phyloP scores from a whole-genome alignment of 1,140 invertebrate genomes.

The Prorops nasuta region DNA sequence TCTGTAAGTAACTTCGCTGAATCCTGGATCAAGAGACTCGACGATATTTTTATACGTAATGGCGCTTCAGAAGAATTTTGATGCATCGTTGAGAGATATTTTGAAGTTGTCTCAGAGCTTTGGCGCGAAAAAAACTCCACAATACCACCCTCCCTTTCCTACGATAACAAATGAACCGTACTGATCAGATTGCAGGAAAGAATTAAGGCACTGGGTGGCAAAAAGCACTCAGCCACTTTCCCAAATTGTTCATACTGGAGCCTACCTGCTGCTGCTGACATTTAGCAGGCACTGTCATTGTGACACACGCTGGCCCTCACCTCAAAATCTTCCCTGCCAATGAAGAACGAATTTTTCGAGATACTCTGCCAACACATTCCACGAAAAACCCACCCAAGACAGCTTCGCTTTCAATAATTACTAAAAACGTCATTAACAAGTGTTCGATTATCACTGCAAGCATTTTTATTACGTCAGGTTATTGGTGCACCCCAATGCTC shows the following conservation, averaged over 20 bases:
- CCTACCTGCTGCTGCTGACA: conserved; percentile 40
- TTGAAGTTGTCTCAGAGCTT: too few species aligned
- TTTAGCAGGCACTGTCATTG: conserved; percentile 26
- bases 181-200: conserved; percentile 24
- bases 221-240: conserved; percentile 14
- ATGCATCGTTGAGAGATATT: too few species aligned
- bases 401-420: conserved; percentile 46
- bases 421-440: conserved; percentile 36
- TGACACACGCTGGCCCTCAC: conserved; percentile 11
- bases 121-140: too few species aligned
- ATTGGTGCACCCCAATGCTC: conserved; percentile 1
- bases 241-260: conserved; percentile 21
- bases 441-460: conserved; percentile 10
- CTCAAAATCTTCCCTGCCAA: conserved; percentile 23
- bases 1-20: too few species aligned
- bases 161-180: conserved; percentile 7
- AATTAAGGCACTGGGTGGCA: conserved; percentile 27
- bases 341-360: conserved; percentile 32
- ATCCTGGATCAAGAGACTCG: too few species aligned
- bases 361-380: conserved; percentile 53
- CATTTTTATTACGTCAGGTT: conserved; percentile 6
- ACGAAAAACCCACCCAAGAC: conserved; percentile 28
- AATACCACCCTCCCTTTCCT: neutral
- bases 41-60: too few species aligned
- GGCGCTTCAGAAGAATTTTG: too few species aligned